Percentiles rank a stretch among this genome's conserved stretches.
phyloP scores from a whole-genome alignment of 30 jellyfish, hydroid and myxozoan genomes.

The Morbakka virulenta region DNA sequence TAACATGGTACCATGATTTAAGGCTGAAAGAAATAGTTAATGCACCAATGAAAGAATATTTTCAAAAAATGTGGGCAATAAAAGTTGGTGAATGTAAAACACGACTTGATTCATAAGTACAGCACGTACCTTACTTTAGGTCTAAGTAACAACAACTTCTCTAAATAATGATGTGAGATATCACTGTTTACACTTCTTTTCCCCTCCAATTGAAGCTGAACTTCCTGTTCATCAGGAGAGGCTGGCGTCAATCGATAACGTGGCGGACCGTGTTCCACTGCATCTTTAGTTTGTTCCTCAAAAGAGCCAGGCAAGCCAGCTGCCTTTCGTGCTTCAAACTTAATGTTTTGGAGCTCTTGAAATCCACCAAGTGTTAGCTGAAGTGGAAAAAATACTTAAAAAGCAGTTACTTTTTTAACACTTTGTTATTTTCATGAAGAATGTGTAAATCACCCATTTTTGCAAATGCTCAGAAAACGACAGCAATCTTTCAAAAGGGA shows the following conservation, averaged over 20 bases:
- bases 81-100: too few species aligned
- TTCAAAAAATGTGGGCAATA: too few species aligned
- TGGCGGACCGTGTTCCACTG: slow-evolving; percentile 60
- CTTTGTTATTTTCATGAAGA: too few species aligned
- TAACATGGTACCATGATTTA: too few species aligned
- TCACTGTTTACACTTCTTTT: slow-evolving; percentile 11
- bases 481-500: too few species aligned
- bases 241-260: slow-evolving; percentile 86
- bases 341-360: slow-evolving; percentile 54
- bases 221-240: slow-evolving; percentile 75
- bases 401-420: too few species aligned
- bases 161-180: slow-evolving; percentile 61
- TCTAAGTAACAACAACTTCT: slow-evolving; percentile 58
- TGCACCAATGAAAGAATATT: too few species aligned
- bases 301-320: slow-evolving; percentile 87
- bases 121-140: slow-evolving; percentile 97
- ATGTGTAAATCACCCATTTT: too few species aligned
- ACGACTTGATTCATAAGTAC: too few species aligned
- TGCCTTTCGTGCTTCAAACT: slow-evolving; percentile 63
- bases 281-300: slow-evolving; percentile 62
- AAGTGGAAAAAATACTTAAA: background rate
- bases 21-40: too few species aligned
- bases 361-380: slow-evolving; percentile 98
- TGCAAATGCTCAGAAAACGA: too few species aligned
- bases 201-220: background rate